Evolutionary conservation across 1,140 invertebrate genomes (phyloP).

Genomic region (Euura saliciscinereae): DNA sequence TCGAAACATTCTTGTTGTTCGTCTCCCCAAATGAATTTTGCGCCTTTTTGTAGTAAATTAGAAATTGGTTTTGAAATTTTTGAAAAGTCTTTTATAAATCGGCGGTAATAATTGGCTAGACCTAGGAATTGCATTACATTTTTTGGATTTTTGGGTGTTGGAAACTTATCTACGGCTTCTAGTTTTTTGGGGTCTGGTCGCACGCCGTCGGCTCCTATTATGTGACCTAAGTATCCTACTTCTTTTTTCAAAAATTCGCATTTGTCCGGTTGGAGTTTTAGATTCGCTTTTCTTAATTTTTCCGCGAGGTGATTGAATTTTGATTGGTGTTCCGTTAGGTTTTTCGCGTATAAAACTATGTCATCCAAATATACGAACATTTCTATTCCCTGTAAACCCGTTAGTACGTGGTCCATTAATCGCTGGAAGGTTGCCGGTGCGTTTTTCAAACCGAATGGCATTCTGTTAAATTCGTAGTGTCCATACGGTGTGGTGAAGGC

Average conservation of each 20-base stretch:
- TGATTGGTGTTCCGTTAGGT: constrained; percentile 41
- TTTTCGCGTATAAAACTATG: constrained; percentile 45
- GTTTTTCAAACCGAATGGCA: constrained; percentile 49
- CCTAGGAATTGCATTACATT: constrained; percentile 54
- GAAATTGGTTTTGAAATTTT: constrained; percentile 34
- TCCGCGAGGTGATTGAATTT: constrained; percentile 43
- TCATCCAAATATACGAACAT: constrained; percentile 56
- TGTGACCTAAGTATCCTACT: constrained; percentile 39
- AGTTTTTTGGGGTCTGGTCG: constrained; percentile 40
- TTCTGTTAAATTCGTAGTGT: constrained; percentile 41
- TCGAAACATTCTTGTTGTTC: constrained; percentile 28
- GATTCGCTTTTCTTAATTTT: constrained; percentile 30
- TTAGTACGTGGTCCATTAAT: constrained; percentile 46
- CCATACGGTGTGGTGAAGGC: constrained; percentile 45
- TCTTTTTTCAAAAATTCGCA: constrained; percentile 35
- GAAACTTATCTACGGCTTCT: constrained; percentile 24
- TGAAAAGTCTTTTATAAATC: constrained; percentile 37
- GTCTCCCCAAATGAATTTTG: constrained; percentile 28
- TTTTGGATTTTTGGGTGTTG: not conserved
- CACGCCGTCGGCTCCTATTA: not conserved
- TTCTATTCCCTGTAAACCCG: constrained; percentile 36
- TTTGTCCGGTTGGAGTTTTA: constrained; percentile 39
- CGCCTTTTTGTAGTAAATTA: constrained; percentile 33
- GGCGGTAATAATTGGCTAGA: constrained; percentile 35
- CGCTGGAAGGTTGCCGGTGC: constrained; percentile 46